phyloP scores from a whole-genome alignment of 2,888 invertebrate species.

The Amiota minor region DNA sequence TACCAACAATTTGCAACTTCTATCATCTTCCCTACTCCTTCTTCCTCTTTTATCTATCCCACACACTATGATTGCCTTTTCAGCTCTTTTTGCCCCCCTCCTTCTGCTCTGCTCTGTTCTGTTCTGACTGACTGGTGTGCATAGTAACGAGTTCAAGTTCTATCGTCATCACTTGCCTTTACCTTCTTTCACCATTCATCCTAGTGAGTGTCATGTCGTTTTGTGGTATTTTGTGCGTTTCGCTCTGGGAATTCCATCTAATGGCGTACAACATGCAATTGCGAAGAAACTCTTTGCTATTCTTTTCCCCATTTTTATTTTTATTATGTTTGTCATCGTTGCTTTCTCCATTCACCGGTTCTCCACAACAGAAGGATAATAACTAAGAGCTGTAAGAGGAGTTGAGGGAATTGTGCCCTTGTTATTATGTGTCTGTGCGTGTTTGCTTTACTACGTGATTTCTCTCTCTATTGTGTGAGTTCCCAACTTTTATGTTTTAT shows the following conservation, averaged over 20 bases:
- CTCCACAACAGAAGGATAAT: not conserved
- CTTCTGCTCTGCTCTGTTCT: no score
- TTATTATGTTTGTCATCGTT: not conserved
- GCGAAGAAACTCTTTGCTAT: not conserved
- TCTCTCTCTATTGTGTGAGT: not conserved
- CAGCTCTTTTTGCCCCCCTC: not conserved
- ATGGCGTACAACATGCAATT: conserved; percentile 13
- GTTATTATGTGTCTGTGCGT: not conserved
- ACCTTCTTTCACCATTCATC: no score
- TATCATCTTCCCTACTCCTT: conserved; percentile 8
- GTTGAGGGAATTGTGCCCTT: not conserved
- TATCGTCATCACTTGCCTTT: no score
- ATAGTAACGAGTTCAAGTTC: no score
- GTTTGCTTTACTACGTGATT: conserved; percentile 2
- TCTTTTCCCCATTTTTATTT: not conserved
- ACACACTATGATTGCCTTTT: not conserved
- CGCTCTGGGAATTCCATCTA: conserved; percentile 15
- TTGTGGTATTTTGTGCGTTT: conserved; percentile 24
- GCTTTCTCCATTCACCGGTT: not conserved
- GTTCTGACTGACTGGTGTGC: no score
- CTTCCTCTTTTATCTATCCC: not conserved
- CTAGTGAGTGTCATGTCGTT: conserved; percentile 7
- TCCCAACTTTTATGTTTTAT: not conserved
- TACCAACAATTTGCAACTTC: conserved; percentile 62
- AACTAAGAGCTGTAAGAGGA: not conserved